Percentiles rank a stretch among this genome's conserved stretches.
Evolutionary conservation across 2,888 invertebrate species (phyloP).

Genomic region (Rhingia rostrata): DNA sequence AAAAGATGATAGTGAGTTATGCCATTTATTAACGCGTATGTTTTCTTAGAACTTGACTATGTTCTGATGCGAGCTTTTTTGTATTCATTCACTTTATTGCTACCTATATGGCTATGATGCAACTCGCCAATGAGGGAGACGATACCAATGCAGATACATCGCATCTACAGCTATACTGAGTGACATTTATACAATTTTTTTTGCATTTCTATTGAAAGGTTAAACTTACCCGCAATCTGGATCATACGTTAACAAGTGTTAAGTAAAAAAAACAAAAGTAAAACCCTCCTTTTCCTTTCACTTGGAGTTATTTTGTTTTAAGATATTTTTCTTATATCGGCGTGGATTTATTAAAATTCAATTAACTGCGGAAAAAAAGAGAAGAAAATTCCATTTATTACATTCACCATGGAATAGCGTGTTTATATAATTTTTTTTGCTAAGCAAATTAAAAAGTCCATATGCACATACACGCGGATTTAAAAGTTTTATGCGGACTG

Average conservation of each 20-base stretch:
- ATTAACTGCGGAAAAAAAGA: constrained; percentile 33
- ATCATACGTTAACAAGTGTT: constrained; percentile 3
- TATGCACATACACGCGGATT: constrained; percentile 32
- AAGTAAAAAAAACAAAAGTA: not conserved
- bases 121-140: constrained; percentile 34
- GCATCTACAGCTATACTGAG: constrained; percentile 15
- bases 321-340: constrained; percentile 1
- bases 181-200: constrained; percentile 61
- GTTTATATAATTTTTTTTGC: constrained; percentile 13
- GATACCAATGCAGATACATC: constrained; percentile 15
- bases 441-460: constrained; percentile 10
- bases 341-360: constrained; percentile 10
- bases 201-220: constrained; percentile 43
- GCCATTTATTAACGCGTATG: constrained; percentile 47
- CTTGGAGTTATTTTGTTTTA: constrained; percentile 11
- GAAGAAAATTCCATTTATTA: constrained; percentile 21
- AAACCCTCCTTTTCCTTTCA: constrained; percentile 16
- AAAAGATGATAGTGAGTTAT: constrained; percentile 30
- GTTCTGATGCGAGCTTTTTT: constrained; percentile 67
- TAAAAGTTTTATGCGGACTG: constrained; percentile 11
- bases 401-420: constrained; percentile 32
- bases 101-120: constrained; percentile 49
- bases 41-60: constrained; percentile 48
- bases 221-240: constrained; percentile 69
- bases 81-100: constrained; percentile 42